Conservation (phyloP, 2,888 invertebrate genomes). For the Diplolepis rosae region DNA sequence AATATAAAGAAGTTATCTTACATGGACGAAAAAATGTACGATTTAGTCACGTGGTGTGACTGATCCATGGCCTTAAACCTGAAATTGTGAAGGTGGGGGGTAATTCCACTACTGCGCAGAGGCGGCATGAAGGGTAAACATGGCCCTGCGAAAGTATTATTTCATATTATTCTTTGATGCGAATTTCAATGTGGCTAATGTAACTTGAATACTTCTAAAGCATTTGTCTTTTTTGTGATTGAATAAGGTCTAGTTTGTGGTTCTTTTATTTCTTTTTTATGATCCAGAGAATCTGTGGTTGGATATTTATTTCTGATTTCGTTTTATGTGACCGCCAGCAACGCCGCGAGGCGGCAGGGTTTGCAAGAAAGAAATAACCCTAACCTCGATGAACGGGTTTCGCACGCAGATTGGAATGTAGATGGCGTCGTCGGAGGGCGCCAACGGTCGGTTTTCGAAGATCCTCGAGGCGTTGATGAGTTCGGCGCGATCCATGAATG, state of each 20-base stretch:
- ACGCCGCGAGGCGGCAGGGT: conserved; percentile 30
- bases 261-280: conserved; percentile 13
- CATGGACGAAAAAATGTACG: too few relatives aligned
- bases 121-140: too few relatives aligned
- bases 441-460: conserved; percentile 52
- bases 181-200: too few relatives aligned
- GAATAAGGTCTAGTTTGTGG: background rate
- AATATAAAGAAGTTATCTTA: too few relatives aligned
- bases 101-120: too few relatives aligned
- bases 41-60: too few relatives aligned
- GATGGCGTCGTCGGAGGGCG: conserved; percentile 70
- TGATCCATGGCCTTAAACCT: too few relatives aligned
- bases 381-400: conserved; percentile 42
- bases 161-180: too few relatives aligned
- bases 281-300: conserved; percentile 9
- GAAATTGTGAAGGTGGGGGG: too few relatives aligned
- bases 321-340: conserved; percentile 24
- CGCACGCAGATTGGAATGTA: conserved; percentile 68
- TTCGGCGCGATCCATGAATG: conserved; percentile 66
- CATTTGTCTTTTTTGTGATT: conserved; percentile 9
- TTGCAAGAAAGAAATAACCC: conserved; percentile 29
- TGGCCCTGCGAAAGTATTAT: too few relatives aligned
- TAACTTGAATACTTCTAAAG: too few relatives aligned
- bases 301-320: background rate
- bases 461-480: conserved; percentile 68